A percentile compares a stretch with the other conserved stretches of the same genome.
phyloP scores from a whole-genome alignment of 2,113 vertebrate genomes.

The Sinosuthora webbiana region DNA sequence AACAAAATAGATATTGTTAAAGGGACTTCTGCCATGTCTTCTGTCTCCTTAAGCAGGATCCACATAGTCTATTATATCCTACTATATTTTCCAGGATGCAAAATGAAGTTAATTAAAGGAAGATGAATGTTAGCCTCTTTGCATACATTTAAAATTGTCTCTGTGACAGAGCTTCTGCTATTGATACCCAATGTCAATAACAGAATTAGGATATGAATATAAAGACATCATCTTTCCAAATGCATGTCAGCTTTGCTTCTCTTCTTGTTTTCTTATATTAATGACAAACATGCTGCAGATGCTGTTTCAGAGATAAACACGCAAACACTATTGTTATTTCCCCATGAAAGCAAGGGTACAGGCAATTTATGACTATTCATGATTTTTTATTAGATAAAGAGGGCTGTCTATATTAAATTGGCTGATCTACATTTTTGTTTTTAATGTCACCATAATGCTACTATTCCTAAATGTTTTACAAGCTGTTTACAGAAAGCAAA shows the following conservation, averaged over 20 bases:
- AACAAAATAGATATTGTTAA: neutral
- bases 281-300: constrained; percentile 35
- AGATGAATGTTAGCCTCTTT: neutral
- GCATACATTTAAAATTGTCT: neutral
- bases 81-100: neutral
- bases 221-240: neutral
- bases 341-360: constrained; percentile 30
- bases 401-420: constrained; percentile 38
- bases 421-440: constrained; percentile 29
- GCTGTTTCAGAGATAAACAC: constrained; percentile 35
- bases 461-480: constrained; percentile 49
- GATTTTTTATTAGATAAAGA: constrained; percentile 64
- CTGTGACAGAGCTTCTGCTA: neutral
- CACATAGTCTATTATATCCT: neutral
- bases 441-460: constrained; percentile 32
- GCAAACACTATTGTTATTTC: constrained; percentile 12
- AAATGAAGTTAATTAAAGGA: neutral
- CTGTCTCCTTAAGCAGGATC: neutral
- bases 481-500: constrained; percentile 42
- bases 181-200: neutral
- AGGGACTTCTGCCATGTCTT: neutral
- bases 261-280: constrained; percentile 20
- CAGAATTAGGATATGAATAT: neutral
- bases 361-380: constrained; percentile 41
- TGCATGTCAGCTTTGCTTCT: constrained; percentile 21